Base-by-base conservation (phyloP, 2,113 vertebrate species). In the Pipra filicauda region DNA sequence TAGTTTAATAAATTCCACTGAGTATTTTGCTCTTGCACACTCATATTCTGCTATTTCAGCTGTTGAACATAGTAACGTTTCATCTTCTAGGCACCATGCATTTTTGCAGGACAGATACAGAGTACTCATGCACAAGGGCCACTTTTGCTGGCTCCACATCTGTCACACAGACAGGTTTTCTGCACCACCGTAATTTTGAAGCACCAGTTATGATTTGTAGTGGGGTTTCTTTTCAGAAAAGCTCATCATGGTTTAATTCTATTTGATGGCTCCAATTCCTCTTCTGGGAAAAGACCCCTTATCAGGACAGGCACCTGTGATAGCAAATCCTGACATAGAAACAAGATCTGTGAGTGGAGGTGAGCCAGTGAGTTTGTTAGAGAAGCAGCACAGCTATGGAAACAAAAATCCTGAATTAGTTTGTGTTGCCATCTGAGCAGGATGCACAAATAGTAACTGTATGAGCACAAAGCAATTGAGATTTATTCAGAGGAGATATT, bases 321-420 rank as follows among this genome's bases (percentile, higher is more conserved):
- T 24, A 75, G 43, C 43, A 75, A 90, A 85, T 85, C 35, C 58
- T 85, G 62, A 18, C 58, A 33, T 0, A 48, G 58, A 69, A 90
- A 54, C 28, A 54, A 37, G 52, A 55, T 55, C 52, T 91, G 33
- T 85, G 66, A 69, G 24, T 51, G 66, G 28, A 71, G 55, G 17
- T 43, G 71, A 75, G 66, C 26, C 52, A 64, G 3, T 33, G 43
- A 43, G 21, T 64, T 85, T 77, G 52, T 87, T 54, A 78, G 46
- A 59, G 72, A 76, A 87, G 43, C n/a, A 90, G 54, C 30, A 33
- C 18, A 65, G 43, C 37, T 72, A 65, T 2, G 19, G 75, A 61
- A 88, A 88, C 35, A 88, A 85, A 92, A 88, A 48, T 78, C 35
- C 69, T 58, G 33, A 51, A 18, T 59, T 78, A 75, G 44, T 67